phyloP scores from a whole-genome alignment of 2,113 vertebrate species.

The Paratilapia polleni region DNA sequence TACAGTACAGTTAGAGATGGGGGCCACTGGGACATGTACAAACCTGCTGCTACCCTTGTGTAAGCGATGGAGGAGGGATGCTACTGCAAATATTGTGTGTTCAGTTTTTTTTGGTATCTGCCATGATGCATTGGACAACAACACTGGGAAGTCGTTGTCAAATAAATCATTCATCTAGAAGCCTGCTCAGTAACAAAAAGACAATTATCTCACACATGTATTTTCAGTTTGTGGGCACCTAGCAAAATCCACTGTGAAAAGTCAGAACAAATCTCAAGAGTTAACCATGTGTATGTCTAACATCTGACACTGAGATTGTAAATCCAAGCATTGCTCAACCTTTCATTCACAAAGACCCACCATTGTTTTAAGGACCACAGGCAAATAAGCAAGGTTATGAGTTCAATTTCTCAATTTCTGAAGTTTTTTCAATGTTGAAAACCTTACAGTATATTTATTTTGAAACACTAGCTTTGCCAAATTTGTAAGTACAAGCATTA shows the following conservation, averaged over 20 bases:
- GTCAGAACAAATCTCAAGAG: conserved; percentile 21
- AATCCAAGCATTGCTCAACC: background rate
- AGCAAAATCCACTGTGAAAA: conserved; percentile 18
- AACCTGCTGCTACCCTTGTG: conserved; percentile 37
- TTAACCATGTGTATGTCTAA: background rate
- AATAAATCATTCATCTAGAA: conserved; percentile 30
- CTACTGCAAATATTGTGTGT: conserved; percentile 8
- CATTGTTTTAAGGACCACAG: too few relatives aligned
- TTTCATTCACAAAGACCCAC: background rate
- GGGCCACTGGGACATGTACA: conserved; percentile 35
- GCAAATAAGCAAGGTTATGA: too few relatives aligned
- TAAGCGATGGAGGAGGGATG: conserved; percentile 1
- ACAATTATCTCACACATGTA: conserved; percentile 11
- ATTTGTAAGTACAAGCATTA: too few relatives aligned
- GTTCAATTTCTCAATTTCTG: too few relatives aligned
- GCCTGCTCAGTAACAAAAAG: conserved; percentile 14
- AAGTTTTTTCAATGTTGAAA: too few relatives aligned
- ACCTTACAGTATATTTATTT: too few relatives aligned
- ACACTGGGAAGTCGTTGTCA: conserved; percentile 18
- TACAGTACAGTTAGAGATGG: conserved; percentile 24
- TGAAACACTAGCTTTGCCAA: too few relatives aligned
- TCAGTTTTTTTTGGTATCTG: background rate
- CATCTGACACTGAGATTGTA: background rate
- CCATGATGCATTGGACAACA: conserved; percentile 19
- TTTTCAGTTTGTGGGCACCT: background rate